phyloP scores from a whole-genome alignment of 2,888 invertebrate genomes.

The Palloptera scutellata region DNA sequence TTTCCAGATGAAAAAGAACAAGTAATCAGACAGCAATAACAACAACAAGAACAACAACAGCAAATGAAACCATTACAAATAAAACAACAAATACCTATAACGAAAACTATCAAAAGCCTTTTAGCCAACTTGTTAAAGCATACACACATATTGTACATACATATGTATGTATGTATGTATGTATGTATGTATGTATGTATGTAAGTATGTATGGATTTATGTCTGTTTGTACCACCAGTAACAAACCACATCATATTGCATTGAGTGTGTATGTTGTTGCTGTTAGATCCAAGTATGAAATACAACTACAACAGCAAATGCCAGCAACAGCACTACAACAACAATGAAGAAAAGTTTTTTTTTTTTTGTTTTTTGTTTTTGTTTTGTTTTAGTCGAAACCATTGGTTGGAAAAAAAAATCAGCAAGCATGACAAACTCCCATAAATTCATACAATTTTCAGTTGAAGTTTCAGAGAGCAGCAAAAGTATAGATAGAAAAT shows the following conservation, averaged over 20 bases:
- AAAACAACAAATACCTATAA: neutral
- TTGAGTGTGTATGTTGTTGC: no score
- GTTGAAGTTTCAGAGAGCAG: no score
- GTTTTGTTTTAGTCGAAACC: no score
- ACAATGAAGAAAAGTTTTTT: no score
- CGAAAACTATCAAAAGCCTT: neutral
- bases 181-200: neutral
- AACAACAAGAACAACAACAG: neutral
- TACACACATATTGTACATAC: conserved; percentile 6
- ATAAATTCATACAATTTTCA: no score
- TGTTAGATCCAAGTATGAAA: neutral
- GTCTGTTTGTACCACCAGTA: neutral
- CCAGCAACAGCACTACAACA: no score
- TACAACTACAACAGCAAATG: neutral
- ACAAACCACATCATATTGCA: conserved; percentile 4
- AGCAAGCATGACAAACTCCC: no score
- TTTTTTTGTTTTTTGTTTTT: no score
- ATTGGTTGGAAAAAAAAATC: no score
- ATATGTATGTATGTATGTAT: neutral
- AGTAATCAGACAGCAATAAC: neutral
- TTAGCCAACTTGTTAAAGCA: neutral
- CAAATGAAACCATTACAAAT: neutral
- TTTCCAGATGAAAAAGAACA: neutral
- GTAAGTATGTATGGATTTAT: conserved; percentile 4
- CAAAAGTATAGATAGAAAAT: no score